Evolutionary conservation across 1,140 invertebrate species (phyloP), one percentile per base, ranked within the genome.

Genomic region (Wasmannia auropunctata): DNA sequence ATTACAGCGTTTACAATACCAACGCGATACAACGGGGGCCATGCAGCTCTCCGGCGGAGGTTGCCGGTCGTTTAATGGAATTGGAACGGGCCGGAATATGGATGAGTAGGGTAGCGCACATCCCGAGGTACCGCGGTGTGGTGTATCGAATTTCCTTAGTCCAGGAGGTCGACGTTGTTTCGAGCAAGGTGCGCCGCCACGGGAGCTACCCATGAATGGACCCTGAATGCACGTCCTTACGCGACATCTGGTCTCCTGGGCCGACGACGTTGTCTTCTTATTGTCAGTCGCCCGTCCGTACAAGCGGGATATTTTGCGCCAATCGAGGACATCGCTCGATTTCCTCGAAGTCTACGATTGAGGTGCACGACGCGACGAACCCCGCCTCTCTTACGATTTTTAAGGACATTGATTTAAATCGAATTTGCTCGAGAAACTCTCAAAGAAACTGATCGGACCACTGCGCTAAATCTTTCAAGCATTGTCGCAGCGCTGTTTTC

Each of bases 131-230:
- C 76, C 31, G 60, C 56, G 2, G 10, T 49, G 10, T 49, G 70
- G 70, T 67, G 89, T 93, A 92, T 93, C 93, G 90, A 86, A 87
- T 93, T 93, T 92, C 92, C 83, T 90, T 90, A 88, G 89, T 92
- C 88, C 91, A 92, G 90, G 88, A 91, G 90, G 81, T 90, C 88
- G 84, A 89, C 90, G 85, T 89, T 91, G 91, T 88, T 88, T 77
- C 85, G 85, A 91, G 91, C 91, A 91, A 91, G 92, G 91, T 93
- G 88, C 88, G 70, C 84, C 28, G 49, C 70, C 54, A 67, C 87
- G 49, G 86, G 60, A 91, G 81, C 79, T 83, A 25, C 90, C 62
- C 87, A 90, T 92, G 92, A 93, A 93, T 92, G 92, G 88, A 65
- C 87, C 90, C 85, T 89, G 91, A 92, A 90, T n/a, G n/a, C n/a